phyloP scores from a whole-genome alignment of 1,140 invertebrate species.

The Papilio aristodemus region DNA sequence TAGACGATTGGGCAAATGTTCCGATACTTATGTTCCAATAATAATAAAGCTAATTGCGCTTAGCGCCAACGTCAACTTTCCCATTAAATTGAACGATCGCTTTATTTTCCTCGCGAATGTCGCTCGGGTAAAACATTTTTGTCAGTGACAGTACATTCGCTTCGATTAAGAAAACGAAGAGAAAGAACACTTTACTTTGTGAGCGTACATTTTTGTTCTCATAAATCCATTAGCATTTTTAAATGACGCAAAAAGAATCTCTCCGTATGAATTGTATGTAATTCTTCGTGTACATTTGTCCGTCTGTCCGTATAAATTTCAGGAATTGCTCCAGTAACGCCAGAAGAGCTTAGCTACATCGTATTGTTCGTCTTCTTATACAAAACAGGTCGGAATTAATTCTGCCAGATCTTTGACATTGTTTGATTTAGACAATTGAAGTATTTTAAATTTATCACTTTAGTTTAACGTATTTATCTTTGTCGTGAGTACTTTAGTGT shows the following conservation, averaged over 20 bases:
- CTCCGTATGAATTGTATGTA: conserved; percentile 28
- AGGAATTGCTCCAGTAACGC: conserved; percentile 26
- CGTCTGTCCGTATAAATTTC: neutral
- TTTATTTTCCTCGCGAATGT: conserved; percentile 6
- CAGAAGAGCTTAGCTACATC: neutral
- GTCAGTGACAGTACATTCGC: conserved; percentile 16
- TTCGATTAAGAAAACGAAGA: too few species aligned
- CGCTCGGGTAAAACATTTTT: conserved; percentile 16
- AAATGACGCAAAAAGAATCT: conserved; percentile 11
- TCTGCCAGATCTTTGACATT: too few species aligned
- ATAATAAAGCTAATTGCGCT: conserved; percentile 37
- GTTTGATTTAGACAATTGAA: too few species aligned
- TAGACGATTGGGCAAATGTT: conserved; percentile 37
- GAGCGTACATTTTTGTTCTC: neutral
- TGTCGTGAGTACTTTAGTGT: too few species aligned
- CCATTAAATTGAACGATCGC: conserved; percentile 31
- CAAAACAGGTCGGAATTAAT: conserved; percentile 8
- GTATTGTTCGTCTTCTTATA: neutral
- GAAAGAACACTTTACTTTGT: conserved; percentile 8
- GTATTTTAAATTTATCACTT: too few species aligned
- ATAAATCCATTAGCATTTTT: conserved; percentile 33
- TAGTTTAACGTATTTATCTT: too few species aligned
- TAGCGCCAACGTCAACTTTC: conserved; percentile 17
- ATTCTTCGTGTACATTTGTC: conserved; percentile 18
- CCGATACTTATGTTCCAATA: conserved; percentile 31